Evolutionary conservation across 2,888 invertebrate species (phyloP), one percentile per base, ranked within the genome.

Genomic region (Mystacides longicornis): DNA sequence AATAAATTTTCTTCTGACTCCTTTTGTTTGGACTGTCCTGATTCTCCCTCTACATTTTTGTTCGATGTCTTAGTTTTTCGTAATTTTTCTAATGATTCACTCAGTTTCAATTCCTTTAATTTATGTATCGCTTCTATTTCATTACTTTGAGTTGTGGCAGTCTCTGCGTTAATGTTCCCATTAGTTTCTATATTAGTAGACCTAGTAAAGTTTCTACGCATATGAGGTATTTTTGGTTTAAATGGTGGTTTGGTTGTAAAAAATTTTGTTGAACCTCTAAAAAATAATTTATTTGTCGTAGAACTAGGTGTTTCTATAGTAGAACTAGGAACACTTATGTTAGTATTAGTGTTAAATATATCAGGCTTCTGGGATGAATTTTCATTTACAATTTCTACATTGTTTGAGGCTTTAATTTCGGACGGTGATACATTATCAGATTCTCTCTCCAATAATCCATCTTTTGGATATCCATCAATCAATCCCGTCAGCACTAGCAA

Each of bases 241-340:
- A 59, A 61, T 3, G 61, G 58, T n/a, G 55, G 55, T 51, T 58
- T 54, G 11, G 61, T 61, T 37, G 57, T 55, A 48, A 54, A 55
- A 48, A 57, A 61, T 22, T 56, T 61, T 2, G 59, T 55, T 18
- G 61, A 53, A 21, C 61, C 61, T 51, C 61, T 57, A 19, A 53
- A 55, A 27, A 42, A 45, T 5, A 57, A 52, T 56, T 51, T 61
- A 27, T 49, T 61, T 11, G 49, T 51, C 21, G 27, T 23, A 22
- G 42, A 49, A 16, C 49, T 48, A 3, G 48, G 31, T 16, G 19
- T 27, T 19, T 49, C 47, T 11, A 49, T 55, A n/a, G 49, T 42
- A 18, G n/a, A n/a, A n/a, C n/a, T n/a, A 18, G 49, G 31, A 47
- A 33, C 5, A 23, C 43, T 47, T 7, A 37, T 55, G 21, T 22